Evolutionary conservation across 2,888 invertebrate genomes (phyloP).

Genomic region (Camponotus fellah): DNA sequence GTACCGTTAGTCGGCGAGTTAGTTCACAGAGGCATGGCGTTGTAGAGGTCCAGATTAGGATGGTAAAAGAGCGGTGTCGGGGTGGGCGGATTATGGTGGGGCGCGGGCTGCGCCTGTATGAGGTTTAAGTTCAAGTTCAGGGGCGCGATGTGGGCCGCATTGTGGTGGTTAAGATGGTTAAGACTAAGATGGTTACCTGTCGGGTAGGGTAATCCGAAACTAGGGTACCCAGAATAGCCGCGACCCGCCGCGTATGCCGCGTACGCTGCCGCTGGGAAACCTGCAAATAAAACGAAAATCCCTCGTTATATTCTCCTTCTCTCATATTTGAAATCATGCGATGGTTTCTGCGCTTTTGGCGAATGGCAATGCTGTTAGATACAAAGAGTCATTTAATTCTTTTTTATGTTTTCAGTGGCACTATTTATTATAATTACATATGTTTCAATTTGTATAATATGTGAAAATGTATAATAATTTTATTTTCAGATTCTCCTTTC

Average conservation of each 20-base stretch:
- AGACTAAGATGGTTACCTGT: slow-evolving; percentile 97
- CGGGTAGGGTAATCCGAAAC: slow-evolving; percentile 99
- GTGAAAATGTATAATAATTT: background rate
- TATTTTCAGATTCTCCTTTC: background rate
- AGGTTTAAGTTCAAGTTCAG: slow-evolving; percentile 86
- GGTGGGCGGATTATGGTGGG: slow-evolving; percentile 89
- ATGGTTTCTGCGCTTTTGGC: background rate
- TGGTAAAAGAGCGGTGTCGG: slow-evolving; percentile 88
- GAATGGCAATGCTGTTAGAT: background rate
- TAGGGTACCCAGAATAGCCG: slow-evolving; percentile 98
- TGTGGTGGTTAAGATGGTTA: slow-evolving; percentile 89
- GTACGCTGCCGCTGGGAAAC: slow-evolving; percentile 97
- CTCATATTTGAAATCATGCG: background rate
- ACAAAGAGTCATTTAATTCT: background rate
- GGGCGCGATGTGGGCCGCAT: slow-evolving; percentile 85
- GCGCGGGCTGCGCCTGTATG: slow-evolving; percentile 86
- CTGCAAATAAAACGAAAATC: slow-evolving; percentile 87
- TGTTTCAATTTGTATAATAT: background rate
- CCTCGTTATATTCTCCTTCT: slow-evolving; percentile 38
- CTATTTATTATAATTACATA: background rate
- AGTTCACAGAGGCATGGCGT: slow-evolving; percentile 86
- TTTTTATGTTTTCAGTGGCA: background rate
- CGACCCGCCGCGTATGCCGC: slow-evolving; percentile 98
- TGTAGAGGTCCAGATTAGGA: slow-evolving; percentile 86
- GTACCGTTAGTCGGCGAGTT: slow-evolving; percentile 72